phyloP scores from a whole-genome alignment of 2,113 vertebrate species.

The Dasyurus viverrinus region DNA sequence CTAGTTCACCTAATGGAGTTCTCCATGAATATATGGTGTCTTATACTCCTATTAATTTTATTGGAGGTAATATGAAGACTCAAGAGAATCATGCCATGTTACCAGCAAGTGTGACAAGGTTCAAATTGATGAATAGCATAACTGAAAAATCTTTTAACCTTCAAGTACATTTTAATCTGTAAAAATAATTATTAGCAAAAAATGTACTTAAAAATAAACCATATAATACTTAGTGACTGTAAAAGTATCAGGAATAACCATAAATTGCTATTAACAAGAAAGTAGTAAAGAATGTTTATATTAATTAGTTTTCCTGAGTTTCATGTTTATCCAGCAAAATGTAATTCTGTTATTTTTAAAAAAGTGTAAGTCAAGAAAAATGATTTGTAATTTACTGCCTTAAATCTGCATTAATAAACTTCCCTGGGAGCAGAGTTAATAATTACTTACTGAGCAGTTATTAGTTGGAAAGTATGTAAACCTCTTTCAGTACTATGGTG shows the following conservation, averaged over 20 bases:
- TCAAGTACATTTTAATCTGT: not conserved
- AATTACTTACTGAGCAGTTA: not conserved
- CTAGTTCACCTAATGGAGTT: slow-evolving; percentile 23
- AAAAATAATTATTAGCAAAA: not conserved
- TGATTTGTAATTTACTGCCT: not conserved
- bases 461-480: not conserved
- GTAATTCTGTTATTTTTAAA: not conserved
- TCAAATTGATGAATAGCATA: not conserved
- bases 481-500: not conserved
- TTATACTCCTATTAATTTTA: not conserved
- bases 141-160: not conserved
- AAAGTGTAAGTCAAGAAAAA: not conserved
- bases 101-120: slow-evolving; percentile 25
- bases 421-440: not conserved
- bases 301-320: not conserved
- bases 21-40: not conserved
- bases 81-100: not conserved
- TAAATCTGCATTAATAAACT: not conserved
- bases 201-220: not conserved
- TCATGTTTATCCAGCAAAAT: not conserved
- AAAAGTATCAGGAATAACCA: not conserved
- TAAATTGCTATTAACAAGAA: not conserved
- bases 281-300: not conserved
- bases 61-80: slow-evolving; percentile 11
- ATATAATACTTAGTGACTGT: not conserved